Evolutionary conservation across 2,888 invertebrate species (phyloP).

Genomic region (Didymodactylos carnosus): DNA sequence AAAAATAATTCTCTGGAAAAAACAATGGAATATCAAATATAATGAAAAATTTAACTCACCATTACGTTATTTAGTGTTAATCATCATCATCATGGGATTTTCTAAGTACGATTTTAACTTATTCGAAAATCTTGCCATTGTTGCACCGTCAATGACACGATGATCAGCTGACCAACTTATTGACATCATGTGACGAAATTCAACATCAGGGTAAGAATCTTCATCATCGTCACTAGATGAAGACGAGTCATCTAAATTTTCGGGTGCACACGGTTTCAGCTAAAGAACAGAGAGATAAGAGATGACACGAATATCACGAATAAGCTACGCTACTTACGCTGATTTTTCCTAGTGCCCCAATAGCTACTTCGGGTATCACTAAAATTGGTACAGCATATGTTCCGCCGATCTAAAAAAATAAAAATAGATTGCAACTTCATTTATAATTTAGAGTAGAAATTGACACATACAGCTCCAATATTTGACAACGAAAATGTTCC

Average conservation of each 20-base stretch:
- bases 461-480: constrained; percentile 63
- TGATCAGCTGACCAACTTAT: constrained; percentile 94
- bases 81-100: too few species aligned
- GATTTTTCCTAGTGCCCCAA: constrained; percentile 76
- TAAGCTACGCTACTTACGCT: constrained; percentile 48
- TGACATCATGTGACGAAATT: constrained; percentile 38
- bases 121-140: constrained; percentile 80
- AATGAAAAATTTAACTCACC: too few species aligned
- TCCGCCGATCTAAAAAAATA: constrained; percentile 56
- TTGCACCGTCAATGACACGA: constrained; percentile 82
- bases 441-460: not conserved
- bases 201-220: not conserved
- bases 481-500: constrained; percentile 91
- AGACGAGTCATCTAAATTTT: not conserved
- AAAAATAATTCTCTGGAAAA: too few species aligned
- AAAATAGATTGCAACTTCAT: not conserved
- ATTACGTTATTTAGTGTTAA: too few species aligned
- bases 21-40: too few species aligned
- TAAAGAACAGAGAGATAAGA: too few species aligned
- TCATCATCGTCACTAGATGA: not conserved
- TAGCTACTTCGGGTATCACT: constrained; percentile 74
- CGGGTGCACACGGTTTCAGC: not conserved
- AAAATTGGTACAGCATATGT: constrained; percentile 84
- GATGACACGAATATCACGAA: not conserved
- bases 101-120: constrained; percentile 69